Evolutionary conservation across 2,888 invertebrate species (phyloP).

Genomic region (Platycheirus albimanus): DNA sequence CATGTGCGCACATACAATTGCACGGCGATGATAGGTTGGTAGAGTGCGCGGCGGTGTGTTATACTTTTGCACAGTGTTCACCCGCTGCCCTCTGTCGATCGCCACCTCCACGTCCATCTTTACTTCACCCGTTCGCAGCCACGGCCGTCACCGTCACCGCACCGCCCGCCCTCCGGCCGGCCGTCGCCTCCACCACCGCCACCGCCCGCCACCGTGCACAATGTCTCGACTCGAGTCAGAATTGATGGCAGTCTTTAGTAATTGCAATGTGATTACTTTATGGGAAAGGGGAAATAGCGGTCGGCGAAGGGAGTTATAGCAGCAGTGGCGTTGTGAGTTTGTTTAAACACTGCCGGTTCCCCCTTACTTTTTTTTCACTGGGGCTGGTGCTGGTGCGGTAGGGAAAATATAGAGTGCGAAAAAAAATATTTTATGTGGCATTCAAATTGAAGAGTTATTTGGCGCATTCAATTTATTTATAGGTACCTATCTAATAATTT

Average conservation of each 20-base stretch:
- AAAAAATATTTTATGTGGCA: too few relatives aligned
- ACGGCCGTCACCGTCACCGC: not conserved
- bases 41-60: constrained; percentile 24
- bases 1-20: constrained; percentile 46
- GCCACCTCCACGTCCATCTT: not conserved
- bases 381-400: too few relatives aligned
- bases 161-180: too few relatives aligned
- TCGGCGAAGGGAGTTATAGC: too few relatives aligned
- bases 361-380: too few relatives aligned
- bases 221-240: constrained; percentile 27
- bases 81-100: constrained; percentile 20
- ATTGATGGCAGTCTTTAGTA: constrained; percentile 56
- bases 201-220: not conserved
- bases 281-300: too few relatives aligned
- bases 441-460: constrained; percentile 28
- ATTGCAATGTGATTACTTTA: constrained; percentile 60
- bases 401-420: too few relatives aligned
- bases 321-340: constrained; percentile 29
- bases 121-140: not conserved
- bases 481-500: constrained; percentile 6
- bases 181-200: too few relatives aligned
- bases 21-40: constrained; percentile 45
- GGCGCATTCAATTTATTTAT: not conserved
- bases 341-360: constrained; percentile 21
- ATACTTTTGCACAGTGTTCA: constrained; percentile 19